Percentiles rank a stretch among this genome's conserved stretches.
These are phyloP conservation scores for Thereva nobilitata DNA, from an alignment of 2,888 invertebrate genomes.

Conservation along the genomic window DNA sequence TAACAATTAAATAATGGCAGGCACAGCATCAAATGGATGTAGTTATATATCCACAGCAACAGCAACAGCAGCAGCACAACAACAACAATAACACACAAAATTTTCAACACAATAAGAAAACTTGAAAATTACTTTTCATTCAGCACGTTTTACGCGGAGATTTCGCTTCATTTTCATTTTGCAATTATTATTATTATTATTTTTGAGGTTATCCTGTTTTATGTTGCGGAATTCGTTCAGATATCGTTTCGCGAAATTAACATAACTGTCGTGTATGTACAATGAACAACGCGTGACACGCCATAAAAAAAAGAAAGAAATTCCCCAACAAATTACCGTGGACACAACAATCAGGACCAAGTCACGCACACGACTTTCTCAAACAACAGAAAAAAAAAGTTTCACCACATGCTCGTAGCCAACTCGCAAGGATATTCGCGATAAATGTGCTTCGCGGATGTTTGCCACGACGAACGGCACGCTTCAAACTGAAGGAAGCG, in stretches of 20 bases:
- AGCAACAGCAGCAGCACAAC: too few species aligned
- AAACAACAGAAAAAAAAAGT: not conserved
- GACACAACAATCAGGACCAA: constrained; percentile 18
- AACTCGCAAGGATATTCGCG: not conserved
- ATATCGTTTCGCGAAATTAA: constrained; percentile 1
- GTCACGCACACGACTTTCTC: constrained; percentile 16
- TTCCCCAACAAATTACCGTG: constrained; percentile 23
- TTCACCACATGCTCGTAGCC: not conserved
- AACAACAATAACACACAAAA: too few species aligned
- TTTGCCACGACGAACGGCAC: constrained; percentile 30
- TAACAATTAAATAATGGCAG: too few species aligned
- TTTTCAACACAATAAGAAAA: too few species aligned
- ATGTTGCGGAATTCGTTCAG: not conserved
- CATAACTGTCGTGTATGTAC: constrained; percentile 16
- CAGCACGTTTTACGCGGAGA: too few species aligned
- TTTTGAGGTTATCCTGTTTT: not conserved
- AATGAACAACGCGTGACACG: constrained; percentile 26
- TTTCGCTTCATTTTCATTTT: too few species aligned
- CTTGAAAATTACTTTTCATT: too few species aligned
- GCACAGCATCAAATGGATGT: too few species aligned
- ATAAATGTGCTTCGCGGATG: not conserved
- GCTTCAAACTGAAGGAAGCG: constrained; percentile 21
- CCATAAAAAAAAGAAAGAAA: constrained; percentile 9
- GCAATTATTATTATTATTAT: too few species aligned
- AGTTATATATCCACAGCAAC: too few species aligned